Conservation (phyloP, 2,797 vertebrate genomes). For the Octomys mimax region DNA sequence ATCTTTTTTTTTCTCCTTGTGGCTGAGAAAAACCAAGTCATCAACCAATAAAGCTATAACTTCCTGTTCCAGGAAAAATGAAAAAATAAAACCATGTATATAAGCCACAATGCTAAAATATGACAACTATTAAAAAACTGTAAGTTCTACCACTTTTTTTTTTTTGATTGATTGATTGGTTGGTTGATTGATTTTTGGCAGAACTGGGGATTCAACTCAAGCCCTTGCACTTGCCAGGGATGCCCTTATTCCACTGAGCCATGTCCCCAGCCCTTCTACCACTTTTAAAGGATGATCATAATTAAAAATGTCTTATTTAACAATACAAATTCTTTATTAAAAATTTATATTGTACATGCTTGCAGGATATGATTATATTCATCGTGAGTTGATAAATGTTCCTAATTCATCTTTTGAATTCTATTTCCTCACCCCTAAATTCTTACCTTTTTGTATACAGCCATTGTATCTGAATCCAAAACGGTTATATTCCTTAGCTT, state of each 20-base stretch:
- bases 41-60: conserved; percentile 77
- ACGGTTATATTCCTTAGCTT: conserved; percentile 97
- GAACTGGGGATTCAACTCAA: too few relatives aligned
- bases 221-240: too few relatives aligned
- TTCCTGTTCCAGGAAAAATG: conserved; percentile 43
- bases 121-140: background rate
- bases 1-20: conserved; percentile 66
- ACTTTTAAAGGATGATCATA: background rate
- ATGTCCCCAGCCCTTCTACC: too few relatives aligned
- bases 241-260: too few relatives aligned
- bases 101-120: conserved; percentile 5
- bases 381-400: background rate
- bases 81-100: background rate
- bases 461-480: conserved; percentile 94
- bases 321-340: background rate
- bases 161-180: too few relatives aligned
- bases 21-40: conserved; percentile 75
- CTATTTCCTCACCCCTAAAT: background rate
- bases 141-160: background rate
- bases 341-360: background rate
- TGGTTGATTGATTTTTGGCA: too few relatives aligned
- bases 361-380: background rate
- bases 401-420: background rate
- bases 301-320: conserved; percentile 43
- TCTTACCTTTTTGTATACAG: conserved; percentile 96